Conservation (phyloP, 2,888 invertebrate genomes). For the Drosophila peninsularis region DNA sequence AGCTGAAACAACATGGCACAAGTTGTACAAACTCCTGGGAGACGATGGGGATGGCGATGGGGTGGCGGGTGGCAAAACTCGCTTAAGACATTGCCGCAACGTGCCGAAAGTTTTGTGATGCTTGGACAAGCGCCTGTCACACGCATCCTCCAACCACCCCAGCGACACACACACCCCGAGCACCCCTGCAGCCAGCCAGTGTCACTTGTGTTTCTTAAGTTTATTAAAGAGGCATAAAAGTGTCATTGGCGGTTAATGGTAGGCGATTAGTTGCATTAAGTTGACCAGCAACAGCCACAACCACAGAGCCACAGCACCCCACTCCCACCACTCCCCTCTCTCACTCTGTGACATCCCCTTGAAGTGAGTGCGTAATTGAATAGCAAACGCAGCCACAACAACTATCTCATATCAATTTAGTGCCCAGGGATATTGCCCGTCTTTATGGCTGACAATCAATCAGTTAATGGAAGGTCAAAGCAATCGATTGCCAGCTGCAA, state of each 20-base stretch:
- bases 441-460: constrained; percentile 26
- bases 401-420: constrained; percentile 28
- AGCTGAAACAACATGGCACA: constrained; percentile 40
- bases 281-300: constrained; percentile 40
- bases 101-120: constrained; percentile 68
- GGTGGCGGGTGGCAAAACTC: constrained; percentile 2
- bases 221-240: constrained; percentile 82
- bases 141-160: constrained; percentile 35
- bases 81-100: constrained; percentile 66
- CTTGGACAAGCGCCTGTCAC: constrained; percentile 58
- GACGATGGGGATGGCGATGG: constrained; percentile 11
- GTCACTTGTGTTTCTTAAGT: constrained; percentile 64
- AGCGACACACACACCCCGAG: neutral
- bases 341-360: neutral
- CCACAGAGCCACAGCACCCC: neutral
- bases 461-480: constrained; percentile 23
- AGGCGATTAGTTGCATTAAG: constrained; percentile 70
- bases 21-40: constrained; percentile 57
- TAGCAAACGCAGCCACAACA: constrained; percentile 13
- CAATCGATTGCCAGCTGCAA: constrained; percentile 7
- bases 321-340: neutral
- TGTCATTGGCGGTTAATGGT: constrained; percentile 78
- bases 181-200: constrained; percentile 15
- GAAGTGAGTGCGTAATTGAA: constrained; percentile 55
- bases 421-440: constrained; percentile 2